Percentiles rank a stretch among this genome's conserved stretches.
phyloP scores from a whole-genome alignment of 2,888 invertebrate species.

The Agonum fuliginosum region DNA sequence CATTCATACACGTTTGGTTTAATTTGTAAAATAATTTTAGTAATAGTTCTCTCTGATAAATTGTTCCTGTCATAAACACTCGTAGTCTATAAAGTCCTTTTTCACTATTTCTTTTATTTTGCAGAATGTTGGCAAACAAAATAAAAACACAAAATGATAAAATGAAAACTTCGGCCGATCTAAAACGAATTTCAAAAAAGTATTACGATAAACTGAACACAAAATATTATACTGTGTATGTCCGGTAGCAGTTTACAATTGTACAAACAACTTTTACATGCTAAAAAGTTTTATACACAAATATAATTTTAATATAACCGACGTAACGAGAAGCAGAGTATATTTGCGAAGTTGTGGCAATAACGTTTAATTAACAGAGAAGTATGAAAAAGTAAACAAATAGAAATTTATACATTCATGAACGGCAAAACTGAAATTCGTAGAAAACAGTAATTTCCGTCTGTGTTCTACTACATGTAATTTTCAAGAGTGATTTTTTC shows the following conservation, averaged over 20 bases:
- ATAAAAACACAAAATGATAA: constrained; percentile 16
- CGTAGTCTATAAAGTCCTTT: constrained; percentile 3
- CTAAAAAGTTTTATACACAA: too few relatives aligned
- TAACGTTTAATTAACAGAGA: too few relatives aligned
- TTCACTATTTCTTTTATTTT: constrained; percentile 6
- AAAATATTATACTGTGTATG: constrained; percentile 17
- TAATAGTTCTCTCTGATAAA: constrained; percentile 10
- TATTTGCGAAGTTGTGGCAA: too few relatives aligned
- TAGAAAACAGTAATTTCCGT: too few relatives aligned
- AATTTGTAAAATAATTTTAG: neutral
- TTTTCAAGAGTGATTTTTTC: too few relatives aligned
- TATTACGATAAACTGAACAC: constrained; percentile 13
- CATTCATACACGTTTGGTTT: neutral
- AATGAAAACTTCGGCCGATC: constrained; percentile 6
- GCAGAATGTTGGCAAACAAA: constrained; percentile 16
- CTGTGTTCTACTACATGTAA: too few relatives aligned
- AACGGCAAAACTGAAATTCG: too few relatives aligned
- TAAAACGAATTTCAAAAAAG: constrained; percentile 6
- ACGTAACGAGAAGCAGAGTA: too few relatives aligned
- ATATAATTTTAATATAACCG: too few relatives aligned
- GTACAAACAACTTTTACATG: too few relatives aligned
- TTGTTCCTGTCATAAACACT: constrained; percentile 3
- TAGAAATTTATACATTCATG: too few relatives aligned
- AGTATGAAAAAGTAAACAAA: too few relatives aligned
- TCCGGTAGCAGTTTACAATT: neutral